Evolutionary conservation across 2,888 invertebrate genomes (phyloP).

Genomic region (Drosophila kuntzei): DNA sequence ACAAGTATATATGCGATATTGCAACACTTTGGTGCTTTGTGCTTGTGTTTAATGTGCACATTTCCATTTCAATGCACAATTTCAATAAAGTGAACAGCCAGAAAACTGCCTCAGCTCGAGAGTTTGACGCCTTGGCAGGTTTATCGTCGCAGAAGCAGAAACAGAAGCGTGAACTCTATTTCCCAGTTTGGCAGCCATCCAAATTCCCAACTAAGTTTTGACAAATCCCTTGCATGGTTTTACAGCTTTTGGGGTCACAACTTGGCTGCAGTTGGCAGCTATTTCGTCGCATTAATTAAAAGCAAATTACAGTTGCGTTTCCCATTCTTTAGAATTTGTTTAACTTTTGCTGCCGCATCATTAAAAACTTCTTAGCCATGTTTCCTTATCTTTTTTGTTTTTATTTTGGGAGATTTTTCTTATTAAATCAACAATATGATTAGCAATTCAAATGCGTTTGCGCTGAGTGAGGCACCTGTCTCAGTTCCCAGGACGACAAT

Average conservation of each 20-base stretch:
- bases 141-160: slow-evolving; percentile 53
- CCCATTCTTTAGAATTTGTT: slow-evolving; percentile 2
- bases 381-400: slow-evolving; percentile 12
- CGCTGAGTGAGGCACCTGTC: slow-evolving; percentile 53
- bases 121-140: slow-evolving; percentile 69
- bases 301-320: slow-evolving; percentile 59
- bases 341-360: slow-evolving; percentile 66
- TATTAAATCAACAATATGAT: slow-evolving; percentile 65
- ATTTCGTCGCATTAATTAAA: slow-evolving; percentile 68
- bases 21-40: slow-evolving; percentile 25
- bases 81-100: slow-evolving; percentile 15
- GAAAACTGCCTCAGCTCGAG: slow-evolving; percentile 28
- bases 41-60: slow-evolving; percentile 39
- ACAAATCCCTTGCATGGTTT: slow-evolving; percentile 47
- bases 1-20: slow-evolving; percentile 1
- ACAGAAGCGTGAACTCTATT: slow-evolving; percentile 28
- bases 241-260: neutral
- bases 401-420: slow-evolving; percentile 12
- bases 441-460: slow-evolving; percentile 72
- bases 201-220: slow-evolving; percentile 42
- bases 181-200: slow-evolving; percentile 36
- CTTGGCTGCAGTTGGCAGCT: slow-evolving; percentile 44
- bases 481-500: slow-evolving; percentile 48
- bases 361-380: slow-evolving; percentile 73
- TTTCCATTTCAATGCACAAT: slow-evolving; percentile 50